Evolutionary conservation across 2,888 invertebrate species (phyloP).

Genomic region (Tiliacea citrago): DNA sequence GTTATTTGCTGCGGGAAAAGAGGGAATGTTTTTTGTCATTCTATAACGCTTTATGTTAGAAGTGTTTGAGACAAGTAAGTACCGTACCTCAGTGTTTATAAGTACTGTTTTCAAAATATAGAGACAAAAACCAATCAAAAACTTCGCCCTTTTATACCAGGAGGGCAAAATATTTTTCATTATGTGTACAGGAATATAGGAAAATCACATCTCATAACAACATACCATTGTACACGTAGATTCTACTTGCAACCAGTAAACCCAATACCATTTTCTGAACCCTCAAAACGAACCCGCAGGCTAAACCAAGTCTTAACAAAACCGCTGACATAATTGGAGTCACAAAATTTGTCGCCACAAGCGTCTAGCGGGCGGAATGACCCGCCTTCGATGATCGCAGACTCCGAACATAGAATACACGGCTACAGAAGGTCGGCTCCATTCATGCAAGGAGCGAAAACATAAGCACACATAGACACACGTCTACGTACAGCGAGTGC

Average conservation of each 20-base stretch:
- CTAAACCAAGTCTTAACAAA: conserved; percentile 57
- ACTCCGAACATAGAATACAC: conserved; percentile 13
- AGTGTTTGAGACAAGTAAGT: background rate
- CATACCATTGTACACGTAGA: background rate
- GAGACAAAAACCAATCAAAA: background rate
- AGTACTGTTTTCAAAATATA: background rate
- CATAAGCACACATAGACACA: too few species aligned
- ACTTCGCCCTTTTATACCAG: too few species aligned
- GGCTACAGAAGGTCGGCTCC: conserved; percentile 16
- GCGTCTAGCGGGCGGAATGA: conserved; percentile 60
- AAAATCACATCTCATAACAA: background rate
- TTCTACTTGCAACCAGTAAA: conserved; percentile 7
- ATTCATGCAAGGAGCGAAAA: background rate
- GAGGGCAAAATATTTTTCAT: background rate
- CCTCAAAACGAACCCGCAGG: conserved; percentile 48
- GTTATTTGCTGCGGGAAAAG: conserved; percentile 29
- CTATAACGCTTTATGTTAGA: background rate
- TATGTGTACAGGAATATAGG: background rate
- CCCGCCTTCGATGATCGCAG: conserved; percentile 58
- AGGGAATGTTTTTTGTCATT: conserved; percentile 6
- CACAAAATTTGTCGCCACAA: conserved; percentile 63
- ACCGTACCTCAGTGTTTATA: background rate
- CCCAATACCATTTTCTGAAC: conserved; percentile 27
- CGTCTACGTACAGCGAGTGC: background rate
- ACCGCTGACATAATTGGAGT: conserved; percentile 62